Conservation (phyloP, 2,888 invertebrate genomes). For the Plagiodera versicolora region DNA sequence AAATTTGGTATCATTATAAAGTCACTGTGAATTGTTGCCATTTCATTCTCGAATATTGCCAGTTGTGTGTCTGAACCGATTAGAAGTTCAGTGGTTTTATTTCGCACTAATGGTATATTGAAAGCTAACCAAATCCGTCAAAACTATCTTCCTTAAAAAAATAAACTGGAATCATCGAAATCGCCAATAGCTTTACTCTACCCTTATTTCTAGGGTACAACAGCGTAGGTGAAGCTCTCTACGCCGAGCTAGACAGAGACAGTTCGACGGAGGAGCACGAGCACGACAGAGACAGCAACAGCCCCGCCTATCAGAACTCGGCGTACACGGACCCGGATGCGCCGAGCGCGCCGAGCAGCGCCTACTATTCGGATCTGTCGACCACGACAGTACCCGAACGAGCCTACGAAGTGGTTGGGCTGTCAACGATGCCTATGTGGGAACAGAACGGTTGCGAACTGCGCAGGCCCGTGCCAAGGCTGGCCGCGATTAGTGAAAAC, state of each 20-base stretch:
- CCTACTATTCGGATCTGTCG: conserved; percentile 72
- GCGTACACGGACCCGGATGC: conserved; percentile 65
- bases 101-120: no score
- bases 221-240: conserved; percentile 65
- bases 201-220: conserved; percentile 51
- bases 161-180: no score
- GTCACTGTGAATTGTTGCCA: no score
- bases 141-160: no score
- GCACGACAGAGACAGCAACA: conserved; percentile 40
- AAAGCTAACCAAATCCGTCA: no score
- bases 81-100: no score
- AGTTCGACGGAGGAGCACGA: conserved; percentile 38
- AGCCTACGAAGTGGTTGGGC: conserved; percentile 64
- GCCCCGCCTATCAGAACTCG: conserved; percentile 72
- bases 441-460: conserved; percentile 47
- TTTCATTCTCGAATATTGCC: no score
- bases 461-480: conserved; percentile 47
- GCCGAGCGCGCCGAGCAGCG: conserved; percentile 71
- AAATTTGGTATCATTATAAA: no score
- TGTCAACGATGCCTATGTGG: conserved; percentile 58
- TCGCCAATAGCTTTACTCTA: not conserved
- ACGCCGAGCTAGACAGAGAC: conserved; percentile 70
- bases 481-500: conserved; percentile 63
- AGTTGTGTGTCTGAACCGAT: no score
- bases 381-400: conserved; percentile 59